Evolutionary conservation across 1,140 invertebrate genomes (phyloP).

Genomic region (Thaumetopoea pityocampa): DNA sequence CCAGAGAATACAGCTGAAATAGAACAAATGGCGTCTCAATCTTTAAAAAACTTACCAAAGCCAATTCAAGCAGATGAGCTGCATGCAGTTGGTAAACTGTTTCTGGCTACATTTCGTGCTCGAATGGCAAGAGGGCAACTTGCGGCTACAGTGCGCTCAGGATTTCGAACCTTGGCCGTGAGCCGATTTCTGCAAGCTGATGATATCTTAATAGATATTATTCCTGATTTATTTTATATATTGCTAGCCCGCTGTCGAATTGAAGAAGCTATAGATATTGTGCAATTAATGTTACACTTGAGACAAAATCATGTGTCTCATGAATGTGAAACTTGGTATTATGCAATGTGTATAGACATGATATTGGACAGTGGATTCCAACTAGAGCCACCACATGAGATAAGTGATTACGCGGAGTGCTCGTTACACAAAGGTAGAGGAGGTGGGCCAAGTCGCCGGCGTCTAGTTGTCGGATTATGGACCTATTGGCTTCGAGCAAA

Average conservation of each 20-base stretch:
- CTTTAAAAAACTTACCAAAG: conserved; percentile 31
- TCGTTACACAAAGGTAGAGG: conserved; percentile 32
- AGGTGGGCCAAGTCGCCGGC: conserved; percentile 35
- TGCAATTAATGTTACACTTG: conserved; percentile 39
- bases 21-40: conserved; percentile 39
- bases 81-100: conserved; percentile 59
- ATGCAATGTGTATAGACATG: conserved; percentile 67
- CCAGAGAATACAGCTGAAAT: conserved; percentile 44
- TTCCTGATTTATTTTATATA: conserved; percentile 62
- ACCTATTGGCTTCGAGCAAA: conserved; percentile 58
- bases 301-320: conserved; percentile 33
- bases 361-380: conserved; percentile 68
- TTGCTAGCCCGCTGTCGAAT: conserved; percentile 54
- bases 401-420: conserved; percentile 48
- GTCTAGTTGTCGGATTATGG: conserved; percentile 53
- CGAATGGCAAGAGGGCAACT: conserved; percentile 51
- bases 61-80: conserved; percentile 55
- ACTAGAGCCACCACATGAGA: conserved; percentile 52
- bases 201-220: conserved; percentile 52
- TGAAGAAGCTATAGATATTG: conserved; percentile 55
- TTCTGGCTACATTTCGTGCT: conserved; percentile 52
- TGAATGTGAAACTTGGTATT: conserved; percentile 62
- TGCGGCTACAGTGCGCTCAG: conserved; percentile 46
- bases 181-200: conserved; percentile 56
- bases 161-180: conserved; percentile 53